A percentile compares a stretch with the other conserved stretches of the same genome.
Conservation (phyloP, 2,888 invertebrate genomes). For the Gastrophysa polygoni region DNA sequence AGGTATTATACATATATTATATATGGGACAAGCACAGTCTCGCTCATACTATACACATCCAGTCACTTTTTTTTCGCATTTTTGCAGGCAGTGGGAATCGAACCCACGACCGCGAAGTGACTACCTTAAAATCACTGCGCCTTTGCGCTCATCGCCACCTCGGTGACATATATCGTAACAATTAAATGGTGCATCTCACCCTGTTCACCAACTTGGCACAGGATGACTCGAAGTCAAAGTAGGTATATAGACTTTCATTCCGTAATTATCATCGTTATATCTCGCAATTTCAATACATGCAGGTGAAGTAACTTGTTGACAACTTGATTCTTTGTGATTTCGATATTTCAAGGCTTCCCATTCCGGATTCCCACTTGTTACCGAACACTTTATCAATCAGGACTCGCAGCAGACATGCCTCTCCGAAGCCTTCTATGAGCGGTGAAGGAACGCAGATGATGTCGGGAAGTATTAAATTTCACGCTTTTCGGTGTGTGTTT, state of each 20-base stretch:
- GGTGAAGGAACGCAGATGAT: conserved; percentile 46
- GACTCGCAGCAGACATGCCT: conserved; percentile 1
- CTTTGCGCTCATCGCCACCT: no score
- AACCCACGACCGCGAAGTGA: no score
- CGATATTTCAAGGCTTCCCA: conserved; percentile 16
- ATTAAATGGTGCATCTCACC: no score
- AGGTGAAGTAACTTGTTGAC: background rate
- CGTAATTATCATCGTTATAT: background rate
- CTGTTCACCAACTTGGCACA: no score
- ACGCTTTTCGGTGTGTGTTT: conserved; percentile 46
- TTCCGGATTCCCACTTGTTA: conserved; percentile 8
- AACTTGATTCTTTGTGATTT: background rate
- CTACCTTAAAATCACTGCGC: no score
- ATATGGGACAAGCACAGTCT: no score
- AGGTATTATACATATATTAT: no score
- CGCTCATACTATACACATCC: no score
- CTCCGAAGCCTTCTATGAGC: background rate
- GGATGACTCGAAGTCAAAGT: background rate
- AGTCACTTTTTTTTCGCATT: no score
- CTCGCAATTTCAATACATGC: background rate
- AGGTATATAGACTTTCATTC: background rate
- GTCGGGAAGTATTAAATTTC: conserved; percentile 55
- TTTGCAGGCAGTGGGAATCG: no score
- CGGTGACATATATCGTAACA: no score
- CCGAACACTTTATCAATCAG: conserved; percentile 10